A percentile compares a stretch with the other conserved stretches of the same genome.
These are phyloP conservation scores for Naja naja DNA, from an alignment of 2,113 vertebrate species.

Conservation along the genomic window DNA sequence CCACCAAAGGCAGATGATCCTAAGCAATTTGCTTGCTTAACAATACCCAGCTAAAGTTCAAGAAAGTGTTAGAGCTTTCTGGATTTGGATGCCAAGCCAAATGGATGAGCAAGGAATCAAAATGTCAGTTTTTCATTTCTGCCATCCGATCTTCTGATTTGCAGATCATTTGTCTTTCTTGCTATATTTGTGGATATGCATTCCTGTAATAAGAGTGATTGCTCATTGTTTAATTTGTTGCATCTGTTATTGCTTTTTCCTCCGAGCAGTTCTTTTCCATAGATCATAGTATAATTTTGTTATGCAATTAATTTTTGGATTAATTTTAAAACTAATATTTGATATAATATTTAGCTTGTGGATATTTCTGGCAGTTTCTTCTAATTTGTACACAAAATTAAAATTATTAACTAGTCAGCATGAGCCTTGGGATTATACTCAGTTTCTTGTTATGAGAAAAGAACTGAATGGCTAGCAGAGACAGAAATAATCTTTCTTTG, in stretches of 20 bases:
- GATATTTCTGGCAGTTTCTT: not conserved
- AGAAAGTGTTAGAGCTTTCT: constrained; percentile 39
- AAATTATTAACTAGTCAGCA: not conserved
- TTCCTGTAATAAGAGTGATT: constrained; percentile 51
- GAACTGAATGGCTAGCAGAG: not conserved
- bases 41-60: constrained; percentile 50
- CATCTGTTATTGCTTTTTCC: constrained; percentile 39
- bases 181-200: constrained; percentile 48
- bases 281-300: not conserved
- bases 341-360: not conserved
- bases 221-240: constrained; percentile 58
- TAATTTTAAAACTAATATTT: not conserved
- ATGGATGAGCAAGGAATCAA: constrained; percentile 44
- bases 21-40: constrained; percentile 60
- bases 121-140: constrained; percentile 38
- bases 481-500: not conserved
- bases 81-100: constrained; percentile 28
- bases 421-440: not conserved
- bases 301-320: not conserved
- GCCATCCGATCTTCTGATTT: constrained; percentile 44
- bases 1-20: constrained; percentile 54
- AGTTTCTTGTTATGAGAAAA: not conserved
- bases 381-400: not conserved
- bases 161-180: constrained; percentile 43
- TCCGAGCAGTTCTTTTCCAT: constrained; percentile 44